Evolutionary conservation across 1,140 invertebrate genomes (phyloP).

Genomic region (Tetramorium parvispinum): DNA sequence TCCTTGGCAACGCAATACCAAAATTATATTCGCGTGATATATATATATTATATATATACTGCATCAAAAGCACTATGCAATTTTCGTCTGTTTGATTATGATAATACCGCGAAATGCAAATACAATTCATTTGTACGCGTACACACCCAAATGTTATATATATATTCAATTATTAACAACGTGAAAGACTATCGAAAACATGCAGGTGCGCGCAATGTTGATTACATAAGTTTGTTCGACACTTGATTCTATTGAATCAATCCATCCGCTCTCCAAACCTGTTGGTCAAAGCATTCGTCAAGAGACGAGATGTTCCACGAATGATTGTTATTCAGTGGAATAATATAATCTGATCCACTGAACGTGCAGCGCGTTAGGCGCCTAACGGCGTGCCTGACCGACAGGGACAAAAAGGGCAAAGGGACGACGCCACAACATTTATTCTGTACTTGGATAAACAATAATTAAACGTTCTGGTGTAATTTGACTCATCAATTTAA

Average conservation of each 20-base stretch:
- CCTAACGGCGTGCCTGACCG: no score
- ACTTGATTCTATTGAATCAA: conserved; percentile 50
- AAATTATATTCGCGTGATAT: background rate
- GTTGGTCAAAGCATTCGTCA: no score
- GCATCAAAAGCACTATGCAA: background rate
- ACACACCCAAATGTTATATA: background rate
- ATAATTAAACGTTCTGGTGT: no score
- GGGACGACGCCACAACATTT: no score
- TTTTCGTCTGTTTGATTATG: conserved; percentile 25
- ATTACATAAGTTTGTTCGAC: conserved; percentile 11
- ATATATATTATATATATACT: conserved; percentile 30
- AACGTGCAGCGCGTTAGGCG: no score
- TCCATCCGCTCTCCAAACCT: background rate
- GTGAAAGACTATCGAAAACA: background rate
- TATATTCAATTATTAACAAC: background rate
- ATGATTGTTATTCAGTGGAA: no score
- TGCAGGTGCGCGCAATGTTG: background rate
- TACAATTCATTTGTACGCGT: conserved; percentile 5
- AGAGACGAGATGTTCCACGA: no score
- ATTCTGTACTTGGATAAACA: no score
- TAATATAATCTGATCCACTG: no score
- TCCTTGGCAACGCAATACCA: background rate
- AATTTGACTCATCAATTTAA: no score
- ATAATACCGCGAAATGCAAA: conserved; percentile 25
- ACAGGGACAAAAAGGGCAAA: no score